phyloP scores from a whole-genome alignment of 2,113 vertebrate species.

The Irena cyanogastra region DNA sequence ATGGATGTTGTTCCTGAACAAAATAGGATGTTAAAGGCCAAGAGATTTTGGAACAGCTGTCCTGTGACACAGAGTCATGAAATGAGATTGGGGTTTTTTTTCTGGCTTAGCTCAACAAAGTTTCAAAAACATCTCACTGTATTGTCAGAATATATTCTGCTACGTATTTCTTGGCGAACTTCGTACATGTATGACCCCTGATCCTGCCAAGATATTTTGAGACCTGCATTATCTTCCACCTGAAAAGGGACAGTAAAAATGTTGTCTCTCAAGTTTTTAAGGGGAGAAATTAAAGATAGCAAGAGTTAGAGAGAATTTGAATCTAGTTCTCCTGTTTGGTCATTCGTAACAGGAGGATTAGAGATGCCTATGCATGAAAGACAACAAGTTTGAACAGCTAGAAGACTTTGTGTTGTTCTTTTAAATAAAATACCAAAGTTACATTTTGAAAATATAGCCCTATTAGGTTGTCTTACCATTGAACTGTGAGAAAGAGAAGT shows the following conservation, averaged over 20 bases:
- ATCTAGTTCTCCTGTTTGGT: not conserved
- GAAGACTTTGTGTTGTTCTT: not conserved
- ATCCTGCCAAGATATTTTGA: not conserved
- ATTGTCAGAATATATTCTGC: not conserved
- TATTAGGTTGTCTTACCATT: not conserved
- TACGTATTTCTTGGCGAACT: not conserved
- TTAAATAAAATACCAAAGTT: not conserved
- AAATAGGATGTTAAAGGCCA: not conserved
- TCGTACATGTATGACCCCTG: fast-evolving
- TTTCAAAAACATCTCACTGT: not conserved
- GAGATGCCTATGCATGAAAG: not conserved
- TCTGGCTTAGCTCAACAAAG: not conserved
- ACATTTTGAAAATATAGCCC: not conserved
- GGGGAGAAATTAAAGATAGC: not conserved
- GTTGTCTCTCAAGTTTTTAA: not conserved
- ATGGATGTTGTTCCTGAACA: not conserved
- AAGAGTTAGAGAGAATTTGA: not conserved
- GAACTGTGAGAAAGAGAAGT: not conserved
- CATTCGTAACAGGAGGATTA: not conserved
- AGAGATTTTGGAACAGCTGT: not conserved
- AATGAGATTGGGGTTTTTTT: not conserved
- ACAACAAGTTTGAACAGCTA: not conserved
- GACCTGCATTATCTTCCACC: not conserved
- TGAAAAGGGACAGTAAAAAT: not conserved
- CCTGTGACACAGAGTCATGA: not conserved